A percentile compares a stretch with the other conserved stretches of the same genome.
phyloP scores from a whole-genome alignment of 2,888 invertebrate species.

The Galerucella nymphaeae region DNA sequence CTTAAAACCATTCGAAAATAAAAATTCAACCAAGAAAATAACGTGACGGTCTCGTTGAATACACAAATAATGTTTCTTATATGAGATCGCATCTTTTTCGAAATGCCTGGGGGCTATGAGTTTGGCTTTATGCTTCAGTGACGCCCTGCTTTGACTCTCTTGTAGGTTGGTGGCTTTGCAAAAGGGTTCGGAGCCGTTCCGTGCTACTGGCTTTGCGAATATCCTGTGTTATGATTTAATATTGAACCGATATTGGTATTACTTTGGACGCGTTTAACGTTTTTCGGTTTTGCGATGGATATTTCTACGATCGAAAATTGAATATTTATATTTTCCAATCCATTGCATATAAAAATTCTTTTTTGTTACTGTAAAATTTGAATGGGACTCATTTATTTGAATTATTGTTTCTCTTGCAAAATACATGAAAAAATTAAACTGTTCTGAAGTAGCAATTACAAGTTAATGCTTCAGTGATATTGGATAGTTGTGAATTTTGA shows the following conservation, averaged over 20 bases:
- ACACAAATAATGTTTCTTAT: constrained; percentile 38
- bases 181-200: constrained; percentile 33
- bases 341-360: background rate
- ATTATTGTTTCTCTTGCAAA: too few relatives aligned
- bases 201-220: constrained; percentile 33
- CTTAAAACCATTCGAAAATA: constrained; percentile 16
- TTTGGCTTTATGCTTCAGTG: constrained; percentile 34
- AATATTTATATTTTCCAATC: constrained; percentile 2
- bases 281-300: constrained; percentile 12
- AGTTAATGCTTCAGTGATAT: too few relatives aligned
- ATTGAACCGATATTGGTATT: constrained; percentile 33
- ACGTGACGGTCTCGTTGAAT: constrained; percentile 28
- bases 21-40: constrained; percentile 27
- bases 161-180: constrained; percentile 27
- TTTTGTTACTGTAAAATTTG: background rate
- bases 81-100: constrained; percentile 33
- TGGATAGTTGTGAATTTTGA: too few relatives aligned
- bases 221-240: constrained; percentile 38
- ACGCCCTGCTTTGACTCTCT: constrained; percentile 27
- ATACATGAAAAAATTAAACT: too few relatives aligned
- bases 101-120: constrained; percentile 33
- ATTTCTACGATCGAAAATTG: constrained; percentile 2
- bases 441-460: too few relatives aligned
- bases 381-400: too few relatives aligned
- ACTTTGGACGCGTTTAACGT: constrained; percentile 28